Evolutionary conservation across 2,888 invertebrate species (phyloP).

Genomic region (Drosophila hawaiiensis): DNA sequence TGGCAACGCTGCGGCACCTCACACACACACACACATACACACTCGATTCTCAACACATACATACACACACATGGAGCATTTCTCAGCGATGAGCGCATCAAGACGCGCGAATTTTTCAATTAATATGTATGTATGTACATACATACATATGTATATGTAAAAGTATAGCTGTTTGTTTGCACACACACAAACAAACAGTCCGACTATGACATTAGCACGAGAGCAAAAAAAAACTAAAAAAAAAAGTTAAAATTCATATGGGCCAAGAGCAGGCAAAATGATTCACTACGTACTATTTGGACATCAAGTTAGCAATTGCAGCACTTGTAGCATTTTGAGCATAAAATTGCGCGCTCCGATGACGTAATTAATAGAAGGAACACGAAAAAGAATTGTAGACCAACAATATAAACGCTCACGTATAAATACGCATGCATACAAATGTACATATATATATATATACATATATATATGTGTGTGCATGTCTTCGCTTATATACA

Average conservation of each 20-base stretch:
- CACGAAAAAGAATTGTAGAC: conserved; percentile 57
- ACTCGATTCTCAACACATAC: conserved; percentile 22
- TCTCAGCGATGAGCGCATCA: conserved; percentile 83
- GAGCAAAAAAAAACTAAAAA: neutral
- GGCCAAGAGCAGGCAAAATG: conserved; percentile 76
- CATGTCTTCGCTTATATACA: conserved; percentile 25
- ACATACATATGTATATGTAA: conserved; percentile 31
- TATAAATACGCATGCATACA: conserved; percentile 15
- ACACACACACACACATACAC: conserved; percentile 20
- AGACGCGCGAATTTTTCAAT: conserved; percentile 81
- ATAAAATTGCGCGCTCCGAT: conserved; percentile 69
- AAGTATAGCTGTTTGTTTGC: conserved; percentile 26
- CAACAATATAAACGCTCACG: conserved; percentile 42
- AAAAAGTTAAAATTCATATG: conserved; percentile 45
- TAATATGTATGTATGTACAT: conserved; percentile 58
- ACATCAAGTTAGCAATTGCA: conserved; percentile 59
- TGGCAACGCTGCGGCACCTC: conserved; percentile 69
- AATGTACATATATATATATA: neutral
- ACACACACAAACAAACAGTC: conserved; percentile 19
- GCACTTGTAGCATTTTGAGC: conserved; percentile 53
- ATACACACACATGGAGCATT: conserved; percentile 57
- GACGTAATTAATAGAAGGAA: conserved; percentile 74
- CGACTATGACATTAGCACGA: conserved; percentile 57
- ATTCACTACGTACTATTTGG: conserved; percentile 64
- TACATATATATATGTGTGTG: neutral